Percentiles rank a stretch among this genome's conserved stretches.
Conservation (phyloP, 2,888 invertebrate genomes). For the Pogonocherus hispidulus region DNA sequence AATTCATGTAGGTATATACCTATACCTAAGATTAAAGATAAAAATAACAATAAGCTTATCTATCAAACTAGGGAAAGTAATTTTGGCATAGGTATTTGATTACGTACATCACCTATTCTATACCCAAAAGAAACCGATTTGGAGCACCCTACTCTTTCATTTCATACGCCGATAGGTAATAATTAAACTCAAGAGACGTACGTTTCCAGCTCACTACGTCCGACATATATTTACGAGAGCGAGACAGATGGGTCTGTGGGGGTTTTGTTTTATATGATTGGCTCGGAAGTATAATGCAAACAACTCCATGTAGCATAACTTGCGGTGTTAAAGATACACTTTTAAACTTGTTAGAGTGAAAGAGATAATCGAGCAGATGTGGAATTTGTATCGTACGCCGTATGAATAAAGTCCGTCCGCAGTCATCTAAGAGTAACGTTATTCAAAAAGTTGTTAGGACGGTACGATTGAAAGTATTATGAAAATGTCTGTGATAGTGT, state of each 20-base stretch:
- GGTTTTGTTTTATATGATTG: conserved; percentile 48
- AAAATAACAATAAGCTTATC: no score
- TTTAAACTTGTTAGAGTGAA: conserved; percentile 51
- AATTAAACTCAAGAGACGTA: conserved; percentile 27
- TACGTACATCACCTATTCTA: conserved; percentile 13
- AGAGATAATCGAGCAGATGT: conserved; percentile 45
- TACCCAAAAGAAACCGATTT: conserved; percentile 10
- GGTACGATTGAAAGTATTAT: conserved; percentile 39
- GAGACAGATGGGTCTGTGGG: conserved; percentile 36
- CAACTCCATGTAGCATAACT: conserved; percentile 42
- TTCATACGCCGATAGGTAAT: conserved; percentile 15
- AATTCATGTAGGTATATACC: no score
- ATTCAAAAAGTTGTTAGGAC: conserved; percentile 23
- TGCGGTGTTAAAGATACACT: conserved; percentile 44
- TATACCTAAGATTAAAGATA: no score
- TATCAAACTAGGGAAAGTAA: neutral
- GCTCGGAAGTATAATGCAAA: conserved; percentile 51
- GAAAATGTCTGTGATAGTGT: conserved; percentile 43
- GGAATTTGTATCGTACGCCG: conserved; percentile 52
- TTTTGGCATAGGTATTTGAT: conserved; percentile 12
- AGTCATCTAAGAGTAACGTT: conserved; percentile 46
- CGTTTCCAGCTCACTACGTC: conserved; percentile 21
- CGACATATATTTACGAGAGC: conserved; percentile 30
- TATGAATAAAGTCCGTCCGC: conserved; percentile 59
- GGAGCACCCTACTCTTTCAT: conserved; percentile 21